Base-by-base conservation (phyloP, 2,888 invertebrate species). In the Elgonia sp. region DNA sequence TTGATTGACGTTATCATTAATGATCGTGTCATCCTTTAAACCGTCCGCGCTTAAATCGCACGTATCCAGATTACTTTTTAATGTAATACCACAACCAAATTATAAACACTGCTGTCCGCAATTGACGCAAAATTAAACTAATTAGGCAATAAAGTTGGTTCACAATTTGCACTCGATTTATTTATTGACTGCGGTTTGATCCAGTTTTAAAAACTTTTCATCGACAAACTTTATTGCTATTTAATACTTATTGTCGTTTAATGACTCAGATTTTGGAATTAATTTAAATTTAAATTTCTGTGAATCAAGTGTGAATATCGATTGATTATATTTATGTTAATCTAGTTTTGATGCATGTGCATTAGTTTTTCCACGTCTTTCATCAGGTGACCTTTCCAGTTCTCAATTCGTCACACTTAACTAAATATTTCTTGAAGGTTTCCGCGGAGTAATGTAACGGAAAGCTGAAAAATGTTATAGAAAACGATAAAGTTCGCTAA, bases 1-100 rank as follows among this genome's bases (percentile, higher is more conserved):
- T 72, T 79, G 79, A 84, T 79, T 77, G 84, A 84, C 84, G 46
- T 79, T 79, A 72, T 72, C 72, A 65, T 79, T 72, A 79, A 84
- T 37, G 72, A 77, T 76, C 63, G 55, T 57, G 29, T 46, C 77
- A 60, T 60, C 46, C 20, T 67, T 67, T 76, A 73, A 69, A 83
- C 60, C 39, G 37, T 76, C 40, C 65, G 62, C 55, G 39, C 63
- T 18, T 14, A 12, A 60, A 60, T 53, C 62, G 46, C 70, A 16
- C 60, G 60, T 21, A 12, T 9, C 7, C 21, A 18, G 46, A 77
- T 65, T 46, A 53, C 39, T 55, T 69, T 76, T 76, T 60, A 60
- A 69, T 63, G 21, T 40, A 39, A 55, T 7, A 60, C 50, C 39
- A 8, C 21, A 37, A 16, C 37, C 55, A 73, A 69, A 75, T 70